Evolutionary conservation across 2,888 invertebrate genomes (phyloP).

Genomic region (Folsomia manolachei): DNA sequence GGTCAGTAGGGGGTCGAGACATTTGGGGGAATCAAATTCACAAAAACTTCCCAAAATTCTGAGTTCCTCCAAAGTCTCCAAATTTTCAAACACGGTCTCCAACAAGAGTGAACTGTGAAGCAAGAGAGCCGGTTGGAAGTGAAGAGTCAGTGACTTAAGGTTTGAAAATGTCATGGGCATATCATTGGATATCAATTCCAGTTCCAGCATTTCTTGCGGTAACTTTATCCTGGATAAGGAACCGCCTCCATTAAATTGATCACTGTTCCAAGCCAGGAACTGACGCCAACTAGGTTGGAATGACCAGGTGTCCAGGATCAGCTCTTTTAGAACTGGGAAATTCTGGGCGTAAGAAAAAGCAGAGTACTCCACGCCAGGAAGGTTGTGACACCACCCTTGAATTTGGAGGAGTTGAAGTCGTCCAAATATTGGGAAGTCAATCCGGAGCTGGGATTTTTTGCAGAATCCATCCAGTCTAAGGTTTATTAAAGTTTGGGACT

Average conservation of each 20-base stretch:
- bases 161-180: conserved; percentile 24
- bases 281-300: conserved; percentile 30
- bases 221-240: conserved; percentile 24
- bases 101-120: conserved; percentile 19
- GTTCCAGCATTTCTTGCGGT: conserved; percentile 33
- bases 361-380: conserved; percentile 25
- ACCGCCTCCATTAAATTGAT: conserved; percentile 9
- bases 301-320: conserved; percentile 33
- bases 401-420: conserved; percentile 20
- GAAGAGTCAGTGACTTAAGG: conserved; percentile 27
- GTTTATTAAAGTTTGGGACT: conserved; percentile 13
- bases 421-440: conserved; percentile 19
- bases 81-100: conserved; percentile 29
- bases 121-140: conserved; percentile 15
- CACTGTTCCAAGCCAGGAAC: conserved; percentile 29
- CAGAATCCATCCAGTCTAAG: conserved; percentile 27
- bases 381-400: conserved; percentile 34
- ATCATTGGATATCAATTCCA: conserved; percentile 25
- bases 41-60: conserved; percentile 26
- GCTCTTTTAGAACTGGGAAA: conserved; percentile 28
- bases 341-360: conserved; percentile 19
- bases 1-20: conserved; percentile 30
- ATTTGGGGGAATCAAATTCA: conserved; percentile 16
- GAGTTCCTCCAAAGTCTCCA: conserved; percentile 31
- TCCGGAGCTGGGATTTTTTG: conserved; percentile 28